Evolutionary conservation across 2,797 vertebrate species (phyloP).

Genomic region (Acanthurus lineatus): DNA sequence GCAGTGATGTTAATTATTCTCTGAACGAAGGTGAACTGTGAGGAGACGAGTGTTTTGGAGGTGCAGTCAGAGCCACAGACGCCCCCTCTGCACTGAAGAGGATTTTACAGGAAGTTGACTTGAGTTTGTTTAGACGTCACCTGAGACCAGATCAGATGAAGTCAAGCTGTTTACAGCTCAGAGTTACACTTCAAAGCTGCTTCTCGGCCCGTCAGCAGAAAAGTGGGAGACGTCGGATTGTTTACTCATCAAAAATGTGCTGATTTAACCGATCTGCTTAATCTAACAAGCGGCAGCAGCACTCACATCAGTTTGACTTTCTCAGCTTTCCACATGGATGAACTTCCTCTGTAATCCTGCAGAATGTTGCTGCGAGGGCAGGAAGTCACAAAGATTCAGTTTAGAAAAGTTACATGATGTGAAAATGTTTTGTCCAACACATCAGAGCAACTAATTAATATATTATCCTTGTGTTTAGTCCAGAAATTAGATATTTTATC

Average conservation of each 20-base stretch:
- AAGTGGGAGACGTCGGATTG: slow-evolving; percentile 40
- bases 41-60: background rate
- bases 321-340: background rate
- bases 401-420: background rate
- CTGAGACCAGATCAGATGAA: slow-evolving; percentile 58
- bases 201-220: slow-evolving; percentile 61
- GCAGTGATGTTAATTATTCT: background rate
- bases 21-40: background rate
- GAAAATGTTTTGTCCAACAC: background rate
- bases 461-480: background rate
- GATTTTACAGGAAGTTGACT: slow-evolving; percentile 41
- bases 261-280: slow-evolving; percentile 54
- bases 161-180: slow-evolving; percentile 50
- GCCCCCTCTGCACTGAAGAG: slow-evolving; percentile 24
- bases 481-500: background rate
- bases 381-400: background rate
- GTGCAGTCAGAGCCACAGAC: background rate
- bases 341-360: slow-evolving; percentile 22
- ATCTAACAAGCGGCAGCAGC: slow-evolving; percentile 40
- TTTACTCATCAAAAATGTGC: slow-evolving; percentile 59
- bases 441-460: background rate
- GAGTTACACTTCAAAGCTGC: slow-evolving; percentile 59
- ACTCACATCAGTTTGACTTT: slow-evolving; percentile 7
- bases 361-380: background rate
- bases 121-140: slow-evolving; percentile 38